Evolutionary conservation across 2,797 vertebrate species (phyloP).

Genomic region (Fistularia commersonii): DNA sequence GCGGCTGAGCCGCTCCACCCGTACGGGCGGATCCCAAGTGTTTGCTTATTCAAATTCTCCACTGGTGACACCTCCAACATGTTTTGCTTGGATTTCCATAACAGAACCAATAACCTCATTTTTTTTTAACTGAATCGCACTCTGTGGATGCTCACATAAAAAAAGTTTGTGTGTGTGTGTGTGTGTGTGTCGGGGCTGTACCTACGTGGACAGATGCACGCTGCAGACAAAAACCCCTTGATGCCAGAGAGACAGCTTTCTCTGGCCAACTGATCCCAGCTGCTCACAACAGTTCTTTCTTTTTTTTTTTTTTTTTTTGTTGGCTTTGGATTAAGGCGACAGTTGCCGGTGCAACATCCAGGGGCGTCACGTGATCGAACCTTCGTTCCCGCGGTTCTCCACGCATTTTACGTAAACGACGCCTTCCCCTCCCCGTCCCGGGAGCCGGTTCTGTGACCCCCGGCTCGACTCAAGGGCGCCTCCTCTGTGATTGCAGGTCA

Average conservation of each 20-base stretch:
- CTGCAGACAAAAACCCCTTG: constrained; percentile 56
- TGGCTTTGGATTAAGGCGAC: constrained; percentile 45
- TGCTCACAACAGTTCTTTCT: constrained; percentile 50
- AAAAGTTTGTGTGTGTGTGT: constrained; percentile 17
- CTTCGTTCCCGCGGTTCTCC: too few species aligned
- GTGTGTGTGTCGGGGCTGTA: constrained; percentile 45
- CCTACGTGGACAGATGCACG: constrained; percentile 50
- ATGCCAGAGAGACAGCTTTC: constrained; percentile 52
- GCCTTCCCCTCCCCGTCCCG: too few species aligned
- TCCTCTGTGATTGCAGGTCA: constrained; percentile 77
- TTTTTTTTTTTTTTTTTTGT: too few species aligned
- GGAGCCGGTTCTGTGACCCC: too few species aligned
- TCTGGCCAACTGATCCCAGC: constrained; percentile 59
- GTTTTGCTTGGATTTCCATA: constrained; percentile 20
- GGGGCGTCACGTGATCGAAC: not conserved
- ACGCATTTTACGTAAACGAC: too few species aligned
- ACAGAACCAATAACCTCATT: constrained; percentile 1
- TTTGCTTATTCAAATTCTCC: constrained; percentile 33
- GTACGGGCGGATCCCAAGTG: too few species aligned
- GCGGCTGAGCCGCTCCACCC: too few species aligned
- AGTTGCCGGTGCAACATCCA: constrained; percentile 48
- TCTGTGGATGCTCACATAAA: too few species aligned
- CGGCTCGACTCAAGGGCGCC: too few species aligned
- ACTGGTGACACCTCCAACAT: constrained; percentile 27
- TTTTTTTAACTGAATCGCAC: too few species aligned